A percentile compares a stretch with the other conserved stretches of the same genome.
Conservation (phyloP, 1,140 invertebrate species). For the Drosophila willistoni region DNA sequence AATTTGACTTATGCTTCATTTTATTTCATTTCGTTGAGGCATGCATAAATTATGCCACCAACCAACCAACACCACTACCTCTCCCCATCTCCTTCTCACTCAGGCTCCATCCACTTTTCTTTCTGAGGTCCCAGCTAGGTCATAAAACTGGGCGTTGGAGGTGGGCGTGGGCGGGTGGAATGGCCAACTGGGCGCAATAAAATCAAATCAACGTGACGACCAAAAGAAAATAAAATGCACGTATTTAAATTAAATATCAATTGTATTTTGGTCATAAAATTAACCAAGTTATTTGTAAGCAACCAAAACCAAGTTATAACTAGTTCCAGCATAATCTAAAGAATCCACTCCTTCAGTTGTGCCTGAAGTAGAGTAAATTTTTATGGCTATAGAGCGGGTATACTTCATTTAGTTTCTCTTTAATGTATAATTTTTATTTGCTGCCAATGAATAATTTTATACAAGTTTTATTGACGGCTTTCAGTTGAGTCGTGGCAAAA, state of each 20-base stretch:
- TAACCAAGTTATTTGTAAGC: conserved; percentile 13
- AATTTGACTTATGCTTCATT: conserved; percentile 67
- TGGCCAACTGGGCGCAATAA: conserved; percentile 67
- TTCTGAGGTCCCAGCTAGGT: conserved; percentile 17
- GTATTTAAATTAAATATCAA: conserved; percentile 80
- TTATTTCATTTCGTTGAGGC: conserved; percentile 42
- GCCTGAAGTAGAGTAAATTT: too few relatives aligned
- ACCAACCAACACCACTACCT: not conserved
- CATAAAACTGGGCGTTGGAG: conserved; percentile 41
- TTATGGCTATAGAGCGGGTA: too few relatives aligned
- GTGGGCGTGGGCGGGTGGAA: conserved; percentile 3
- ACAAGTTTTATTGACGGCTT: too few relatives aligned
- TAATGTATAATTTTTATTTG: too few relatives aligned
- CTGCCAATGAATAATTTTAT: too few relatives aligned
- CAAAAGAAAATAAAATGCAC: conserved; percentile 52
- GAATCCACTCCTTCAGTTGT: not conserved
- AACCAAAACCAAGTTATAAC: not conserved
- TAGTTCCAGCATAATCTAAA: not conserved
- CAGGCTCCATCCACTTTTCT: conserved; percentile 22
- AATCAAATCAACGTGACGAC: conserved; percentile 79
- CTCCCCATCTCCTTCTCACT: not conserved
- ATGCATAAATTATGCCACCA: conserved; percentile 69
- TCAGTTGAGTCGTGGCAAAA: too few relatives aligned
- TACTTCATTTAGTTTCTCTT: too few relatives aligned
- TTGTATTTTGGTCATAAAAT: conserved; percentile 35